phyloP scores from a whole-genome alignment of 2,888 invertebrate genomes.

The Hoplodrina ambigua region DNA sequence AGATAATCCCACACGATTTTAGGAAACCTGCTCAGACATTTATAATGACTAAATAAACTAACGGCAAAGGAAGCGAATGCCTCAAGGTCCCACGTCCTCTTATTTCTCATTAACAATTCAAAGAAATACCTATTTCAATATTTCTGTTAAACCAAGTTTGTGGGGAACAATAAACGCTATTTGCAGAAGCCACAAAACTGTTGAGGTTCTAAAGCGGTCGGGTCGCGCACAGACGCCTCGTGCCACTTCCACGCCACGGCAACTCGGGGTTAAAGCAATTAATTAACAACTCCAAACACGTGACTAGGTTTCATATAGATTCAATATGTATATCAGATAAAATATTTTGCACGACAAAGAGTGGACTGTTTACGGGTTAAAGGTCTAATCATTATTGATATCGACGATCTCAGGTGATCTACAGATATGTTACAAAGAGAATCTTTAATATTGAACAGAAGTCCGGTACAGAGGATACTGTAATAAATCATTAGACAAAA shows the following conservation, averaged over 20 bases:
- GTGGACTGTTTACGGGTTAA: constrained; percentile 11
- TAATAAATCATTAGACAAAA: constrained; percentile 70
- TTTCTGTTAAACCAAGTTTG: constrained; percentile 67
- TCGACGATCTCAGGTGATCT: constrained; percentile 25
- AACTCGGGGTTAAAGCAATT: constrained; percentile 50
- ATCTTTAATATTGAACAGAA: constrained; percentile 14
- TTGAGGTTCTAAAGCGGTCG: constrained; percentile 63
- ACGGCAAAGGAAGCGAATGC: constrained; percentile 27
- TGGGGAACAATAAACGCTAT: constrained; percentile 79
- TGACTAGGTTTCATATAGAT: constrained; percentile 24
- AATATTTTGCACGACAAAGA: constrained; percentile 28
- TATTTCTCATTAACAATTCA: constrained; percentile 59
- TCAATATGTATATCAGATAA: constrained; percentile 20
- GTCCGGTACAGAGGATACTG: constrained; percentile 36
- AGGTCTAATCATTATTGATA: constrained; percentile 18
- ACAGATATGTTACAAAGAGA: constrained; percentile 21
- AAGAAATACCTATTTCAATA: constrained; percentile 67
- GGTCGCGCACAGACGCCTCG: constrained; percentile 69
- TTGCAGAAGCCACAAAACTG: constrained; percentile 83
- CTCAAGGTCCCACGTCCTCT: constrained; percentile 40
- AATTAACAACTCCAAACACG: constrained; percentile 61
- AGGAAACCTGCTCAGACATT: constrained; percentile 29
- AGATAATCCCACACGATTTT: neutral
- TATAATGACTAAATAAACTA: constrained; percentile 8
- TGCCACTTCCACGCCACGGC: constrained; percentile 59